Conservation (phyloP, 2,888 invertebrate genomes). For the Lutraria lutraria region DNA sequence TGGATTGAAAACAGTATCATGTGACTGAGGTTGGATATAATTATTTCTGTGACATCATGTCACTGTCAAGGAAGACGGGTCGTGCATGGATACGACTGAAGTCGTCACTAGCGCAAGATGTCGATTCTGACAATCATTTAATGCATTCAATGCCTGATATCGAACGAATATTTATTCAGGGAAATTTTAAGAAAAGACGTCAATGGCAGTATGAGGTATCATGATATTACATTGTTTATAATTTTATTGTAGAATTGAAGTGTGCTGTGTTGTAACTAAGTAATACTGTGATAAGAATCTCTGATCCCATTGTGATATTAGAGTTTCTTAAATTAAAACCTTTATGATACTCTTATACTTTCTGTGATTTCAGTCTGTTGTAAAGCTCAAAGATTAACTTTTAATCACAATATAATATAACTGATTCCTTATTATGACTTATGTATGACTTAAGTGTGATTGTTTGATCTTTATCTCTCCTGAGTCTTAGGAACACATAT, state of each 20-base stretch:
- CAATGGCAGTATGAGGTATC: constrained; percentile 59
- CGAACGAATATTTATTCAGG: constrained; percentile 47
- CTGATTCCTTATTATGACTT: too few species aligned
- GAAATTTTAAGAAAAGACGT: constrained; percentile 57
- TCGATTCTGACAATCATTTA: constrained; percentile 10
- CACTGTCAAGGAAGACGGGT: constrained; percentile 53
- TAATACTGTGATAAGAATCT: too few species aligned
- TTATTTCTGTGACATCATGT: constrained; percentile 45
- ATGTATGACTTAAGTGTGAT: too few species aligned
- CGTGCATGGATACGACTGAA: constrained; percentile 49
- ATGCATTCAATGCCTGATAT: constrained; percentile 42
- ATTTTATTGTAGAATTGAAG: not conserved
- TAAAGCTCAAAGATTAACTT: too few species aligned
- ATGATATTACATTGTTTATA: not conserved
- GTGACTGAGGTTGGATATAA: not conserved
- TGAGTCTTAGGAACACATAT: too few species aligned
- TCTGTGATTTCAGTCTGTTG: too few species aligned
- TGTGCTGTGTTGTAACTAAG: not conserved
- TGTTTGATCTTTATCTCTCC: too few species aligned
- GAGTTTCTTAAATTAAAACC: too few species aligned
- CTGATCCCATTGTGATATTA: too few species aligned
- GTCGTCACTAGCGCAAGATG: constrained; percentile 22
- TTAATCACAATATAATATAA: too few species aligned
- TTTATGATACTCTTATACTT: too few species aligned
- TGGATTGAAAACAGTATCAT: not conserved